Base-by-base conservation (phyloP, 2,113 vertebrate genomes). In the Sminthopsis crassicaudata region DNA sequence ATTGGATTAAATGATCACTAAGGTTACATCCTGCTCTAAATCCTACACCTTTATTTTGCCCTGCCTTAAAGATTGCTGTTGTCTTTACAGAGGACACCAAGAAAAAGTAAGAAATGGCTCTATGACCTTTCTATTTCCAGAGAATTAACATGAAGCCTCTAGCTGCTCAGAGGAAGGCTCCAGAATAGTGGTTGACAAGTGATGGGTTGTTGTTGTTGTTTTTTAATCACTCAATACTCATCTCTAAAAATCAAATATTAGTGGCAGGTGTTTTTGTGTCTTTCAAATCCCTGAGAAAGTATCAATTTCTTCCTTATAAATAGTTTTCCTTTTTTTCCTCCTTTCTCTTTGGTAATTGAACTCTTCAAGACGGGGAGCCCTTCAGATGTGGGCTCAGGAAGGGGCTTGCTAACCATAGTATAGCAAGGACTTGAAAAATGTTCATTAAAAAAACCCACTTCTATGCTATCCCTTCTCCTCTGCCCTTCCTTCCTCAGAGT, bases 201-300 rank as follows among this genome's bases (percentile, higher is more conserved):
- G 36, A 22, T 27, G 0, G 0, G 22, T 16, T 9, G 12, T 14
- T 52, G 94, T 30, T 89, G 9, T 50, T 50, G 8, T 57, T 67
- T 67, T 67, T 36, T 23, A 91, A 84, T 84, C 91, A 42, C 26
- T 53, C 10, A 0, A 14, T 90, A 53, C 76, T 52, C 0, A 23
- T 91, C 91, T 84, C 25, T 91, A 94, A 46, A 96, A 93, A 94
- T 46, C 89, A 57, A 94, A 54, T 42, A n/a, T 89, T 92, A 54
- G 67, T 84, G 67, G 67, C 67, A 84, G 27, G 91, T 55, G 91
- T 93, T 96, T 46, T 52, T 53, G 23, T 30, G 94, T 54, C 55
- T 94, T 95, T n/a, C 55, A 96, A 94, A 76, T 53, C 67, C 53
- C 1, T 57, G 2, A 25, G 57, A 90, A 52, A 93, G 94, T 95